These are phyloP conservation scores for Shargacucullia verbasci DNA, from an alignment of 2,888 invertebrate genomes.

Conservation along the genomic window DNA sequence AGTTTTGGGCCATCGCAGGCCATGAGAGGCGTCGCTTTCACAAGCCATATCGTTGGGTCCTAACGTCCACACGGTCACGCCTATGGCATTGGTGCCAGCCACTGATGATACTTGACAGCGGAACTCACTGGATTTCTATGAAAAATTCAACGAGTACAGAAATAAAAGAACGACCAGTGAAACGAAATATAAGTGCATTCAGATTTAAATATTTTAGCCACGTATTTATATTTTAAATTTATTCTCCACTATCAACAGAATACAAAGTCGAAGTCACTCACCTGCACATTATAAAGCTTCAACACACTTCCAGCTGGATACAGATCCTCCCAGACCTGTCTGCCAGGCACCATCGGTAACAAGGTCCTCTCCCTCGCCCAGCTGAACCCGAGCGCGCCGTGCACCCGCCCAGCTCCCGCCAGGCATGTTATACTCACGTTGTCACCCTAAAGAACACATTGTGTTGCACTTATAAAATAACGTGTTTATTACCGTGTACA, in stretches of 20 bases:
- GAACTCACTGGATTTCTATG: slow-evolving; percentile 93
- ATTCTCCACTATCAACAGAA: too few species aligned
- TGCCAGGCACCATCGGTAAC: slow-evolving; percentile 92
- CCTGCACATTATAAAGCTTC: slow-evolving; percentile 93
- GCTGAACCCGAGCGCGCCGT: slow-evolving; percentile 93
- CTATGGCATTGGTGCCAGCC: slow-evolving; percentile 82
- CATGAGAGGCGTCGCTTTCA: slow-evolving; percentile 87
- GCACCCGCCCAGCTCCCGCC: slow-evolving; percentile 90
- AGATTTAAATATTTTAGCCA: too few species aligned
- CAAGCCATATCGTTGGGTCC: slow-evolving; percentile 88
- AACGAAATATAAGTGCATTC: too few species aligned
- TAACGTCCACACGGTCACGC: slow-evolving; percentile 91
- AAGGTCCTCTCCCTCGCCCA: slow-evolving; percentile 94
- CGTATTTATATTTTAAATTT: too few species aligned
- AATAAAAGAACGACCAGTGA: background rate
- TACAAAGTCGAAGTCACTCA: slow-evolving; percentile 63
- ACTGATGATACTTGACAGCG: slow-evolving; percentile 92
- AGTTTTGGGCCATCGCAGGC: slow-evolving; percentile 90
- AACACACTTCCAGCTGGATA: slow-evolving; percentile 95
- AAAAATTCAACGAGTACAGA: background rate
- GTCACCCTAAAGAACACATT: slow-evolving; percentile 91
- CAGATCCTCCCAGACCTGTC: slow-evolving; percentile 95
- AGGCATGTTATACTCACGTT: slow-evolving; percentile 92
- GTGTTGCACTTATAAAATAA: too few species aligned
- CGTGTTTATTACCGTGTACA: too few species aligned